Conservation (phyloP, 2,888 invertebrate species). For the Pardosa pseudoannulata region DNA sequence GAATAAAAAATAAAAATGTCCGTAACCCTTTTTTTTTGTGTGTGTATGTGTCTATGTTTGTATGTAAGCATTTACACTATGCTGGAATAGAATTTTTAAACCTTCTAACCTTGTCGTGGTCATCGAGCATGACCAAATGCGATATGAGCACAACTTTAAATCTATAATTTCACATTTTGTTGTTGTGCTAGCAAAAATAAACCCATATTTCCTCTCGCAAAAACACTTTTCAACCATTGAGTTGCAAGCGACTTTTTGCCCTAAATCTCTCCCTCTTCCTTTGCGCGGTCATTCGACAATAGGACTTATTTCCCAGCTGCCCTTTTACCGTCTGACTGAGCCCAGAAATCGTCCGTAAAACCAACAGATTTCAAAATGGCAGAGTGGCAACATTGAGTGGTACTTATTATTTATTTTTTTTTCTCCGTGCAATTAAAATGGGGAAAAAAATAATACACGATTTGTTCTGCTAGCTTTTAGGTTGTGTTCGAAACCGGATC, state of each 20-base stretch:
- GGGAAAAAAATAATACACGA: neutral
- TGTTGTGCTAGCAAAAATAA: neutral
- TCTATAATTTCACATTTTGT: neutral
- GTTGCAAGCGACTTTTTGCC: conserved; percentile 15
- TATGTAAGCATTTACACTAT: no score
- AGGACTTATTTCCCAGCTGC: neutral
- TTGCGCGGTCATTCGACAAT: conserved; percentile 3
- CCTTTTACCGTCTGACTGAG: conserved; percentile 6
- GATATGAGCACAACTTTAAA: neutral
- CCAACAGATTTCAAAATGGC: neutral
- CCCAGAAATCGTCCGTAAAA: conserved; percentile 15
- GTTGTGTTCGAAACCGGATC: conserved; percentile 9
- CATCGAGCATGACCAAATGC: neutral
- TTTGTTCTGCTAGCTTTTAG: conserved; percentile 12
- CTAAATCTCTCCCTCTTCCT: conserved; percentile 14
- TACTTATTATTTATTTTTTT: neutral
- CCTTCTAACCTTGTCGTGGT: neutral
- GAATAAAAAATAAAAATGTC: no score
- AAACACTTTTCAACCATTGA: neutral
- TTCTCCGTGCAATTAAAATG: neutral
- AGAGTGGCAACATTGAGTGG: neutral
- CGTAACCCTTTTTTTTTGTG: no score
- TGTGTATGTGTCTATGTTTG: no score
- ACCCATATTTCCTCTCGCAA: neutral
- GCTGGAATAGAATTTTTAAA: neutral